A percentile compares a stretch with the other conserved stretches of the same genome.
Evolutionary conservation across 2,888 invertebrate species (phyloP).

Genomic region (Mamestra brassicae): DNA sequence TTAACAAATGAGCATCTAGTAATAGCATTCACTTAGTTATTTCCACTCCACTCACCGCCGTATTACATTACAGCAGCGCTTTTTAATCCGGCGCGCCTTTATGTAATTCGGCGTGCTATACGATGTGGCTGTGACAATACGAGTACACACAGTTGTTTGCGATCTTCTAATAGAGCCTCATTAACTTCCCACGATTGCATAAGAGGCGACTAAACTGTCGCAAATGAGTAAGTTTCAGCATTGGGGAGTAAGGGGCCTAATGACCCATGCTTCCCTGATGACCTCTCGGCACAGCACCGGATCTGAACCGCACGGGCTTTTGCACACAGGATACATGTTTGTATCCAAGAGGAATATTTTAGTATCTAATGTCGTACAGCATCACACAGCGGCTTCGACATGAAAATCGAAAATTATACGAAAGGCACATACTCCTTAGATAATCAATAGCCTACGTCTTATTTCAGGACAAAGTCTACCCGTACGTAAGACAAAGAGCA

Average conservation of each 20-base stretch:
- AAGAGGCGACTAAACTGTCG: slow-evolving; percentile 17
- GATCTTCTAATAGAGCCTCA: not conserved
- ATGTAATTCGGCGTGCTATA: too few species aligned
- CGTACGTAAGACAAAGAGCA: too few species aligned
- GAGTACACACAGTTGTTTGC: not conserved
- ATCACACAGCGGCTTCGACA: too few species aligned
- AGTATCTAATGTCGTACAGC: not conserved
- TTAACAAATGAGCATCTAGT: too few species aligned
- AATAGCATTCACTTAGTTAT: not conserved
- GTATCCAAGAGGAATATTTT: slow-evolving; percentile 12
- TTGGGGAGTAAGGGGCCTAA: slow-evolving; percentile 27
- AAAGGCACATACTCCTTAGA: too few species aligned
- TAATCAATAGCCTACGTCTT: too few species aligned
- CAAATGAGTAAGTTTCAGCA: slow-evolving; percentile 19
- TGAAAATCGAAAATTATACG: too few species aligned
- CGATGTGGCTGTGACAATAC: too few species aligned
- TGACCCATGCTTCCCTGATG: slow-evolving; percentile 44
- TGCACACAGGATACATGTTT: slow-evolving; percentile 29
- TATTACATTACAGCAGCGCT: too few species aligned
- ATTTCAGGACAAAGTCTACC: too few species aligned
- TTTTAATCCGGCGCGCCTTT: too few species aligned
- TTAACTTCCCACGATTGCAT: slow-evolving; percentile 7
- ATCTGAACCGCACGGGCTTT: slow-evolving; percentile 22
- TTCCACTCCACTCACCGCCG: not conserved
- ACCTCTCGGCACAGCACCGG: slow-evolving; percentile 45